phyloP scores from a whole-genome alignment of 2,113 vertebrate species.

The Stictonetta naevosa region DNA sequence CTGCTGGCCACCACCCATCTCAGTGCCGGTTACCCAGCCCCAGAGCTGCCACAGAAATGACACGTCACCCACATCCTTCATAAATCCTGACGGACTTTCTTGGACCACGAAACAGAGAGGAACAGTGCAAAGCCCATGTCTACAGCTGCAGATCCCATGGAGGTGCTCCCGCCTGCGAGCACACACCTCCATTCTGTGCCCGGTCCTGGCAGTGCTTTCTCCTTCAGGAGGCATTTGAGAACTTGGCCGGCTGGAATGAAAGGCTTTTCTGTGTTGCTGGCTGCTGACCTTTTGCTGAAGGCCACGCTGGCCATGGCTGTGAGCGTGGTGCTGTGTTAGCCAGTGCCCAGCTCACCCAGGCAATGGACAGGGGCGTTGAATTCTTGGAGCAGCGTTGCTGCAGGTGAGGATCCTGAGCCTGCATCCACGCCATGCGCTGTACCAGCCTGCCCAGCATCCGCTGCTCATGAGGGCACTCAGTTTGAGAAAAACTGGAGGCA shows the following conservation, averaged over 20 bases:
- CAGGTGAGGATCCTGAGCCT: too few species aligned
- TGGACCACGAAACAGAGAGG: neutral
- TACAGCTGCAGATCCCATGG: neutral
- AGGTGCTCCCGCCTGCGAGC: neutral
- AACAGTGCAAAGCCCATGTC: fast-evolving
- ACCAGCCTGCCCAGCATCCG: neutral
- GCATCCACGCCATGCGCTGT: fast-evolving
- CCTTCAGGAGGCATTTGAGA: neutral
- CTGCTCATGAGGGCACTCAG: fast-evolving
- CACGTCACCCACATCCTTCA: neutral
- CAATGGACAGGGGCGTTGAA: fast-evolving
- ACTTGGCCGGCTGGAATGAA: neutral
- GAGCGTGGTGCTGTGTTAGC: neutral
- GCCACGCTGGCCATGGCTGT: fast-evolving
- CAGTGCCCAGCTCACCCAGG: fast-evolving
- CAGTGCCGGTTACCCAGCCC: neutral
- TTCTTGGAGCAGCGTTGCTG: neutral
- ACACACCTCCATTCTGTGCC: fast-evolving
- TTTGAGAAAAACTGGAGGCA: neutral
- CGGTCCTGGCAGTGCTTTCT: neutral
- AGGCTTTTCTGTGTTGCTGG: neutral
- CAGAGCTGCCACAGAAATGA: fast-evolving
- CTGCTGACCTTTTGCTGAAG: neutral
- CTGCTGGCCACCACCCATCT: neutral
- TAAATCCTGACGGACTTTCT: neutral